Evolutionary conservation across 2,797 vertebrate genomes (phyloP), one percentile per base, ranked within the genome.

Genomic region (Ceryle rudis): DNA sequence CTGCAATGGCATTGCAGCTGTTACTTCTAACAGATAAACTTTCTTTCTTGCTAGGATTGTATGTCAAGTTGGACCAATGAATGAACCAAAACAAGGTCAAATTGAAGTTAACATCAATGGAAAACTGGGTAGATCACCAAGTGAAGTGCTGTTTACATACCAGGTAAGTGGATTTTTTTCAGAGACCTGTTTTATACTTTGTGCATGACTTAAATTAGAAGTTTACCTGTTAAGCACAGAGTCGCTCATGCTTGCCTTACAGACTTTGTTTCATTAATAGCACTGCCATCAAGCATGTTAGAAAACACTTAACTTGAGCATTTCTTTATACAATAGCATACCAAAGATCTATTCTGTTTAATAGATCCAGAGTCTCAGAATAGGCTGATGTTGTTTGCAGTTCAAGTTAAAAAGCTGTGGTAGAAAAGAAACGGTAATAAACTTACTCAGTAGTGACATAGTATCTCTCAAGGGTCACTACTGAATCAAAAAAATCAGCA

Each of bases 91-190:
- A 96, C 96, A 88, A 4, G 97, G 93, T 60, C 90, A 93, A 7
- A 98, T 99, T 58, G 96, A 98, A 85, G 99, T 99, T 93, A 96
- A 98, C 61, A 97, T 99, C 96, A 98, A 96, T 0, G 98, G 98
- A 42, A 99, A 99, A 93, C 97, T 44, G 21, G 99, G 99, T 90
- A 98, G 37, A 19, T 99, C 99, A 2, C 89, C 97, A 35, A 44
- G 80, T 92, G 60, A 74, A 4, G 94, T 99, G 98, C 97, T 90
- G 39, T 98, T 98, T 95, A 99, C 98, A 37, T 99, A 99, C 97
- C 99, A 99, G 98, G 99, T 99, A 97, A 98, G 98, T 51, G 25
- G 29, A 31, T 91, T 64, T 81, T 87, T 96, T 90, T 66, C 44
- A 62, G 33, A 77, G 26, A 62, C 6, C 25, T 62, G 2, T 22